phyloP scores from a whole-genome alignment of 2,888 invertebrate genomes.

The Diarsia mendica region DNA sequence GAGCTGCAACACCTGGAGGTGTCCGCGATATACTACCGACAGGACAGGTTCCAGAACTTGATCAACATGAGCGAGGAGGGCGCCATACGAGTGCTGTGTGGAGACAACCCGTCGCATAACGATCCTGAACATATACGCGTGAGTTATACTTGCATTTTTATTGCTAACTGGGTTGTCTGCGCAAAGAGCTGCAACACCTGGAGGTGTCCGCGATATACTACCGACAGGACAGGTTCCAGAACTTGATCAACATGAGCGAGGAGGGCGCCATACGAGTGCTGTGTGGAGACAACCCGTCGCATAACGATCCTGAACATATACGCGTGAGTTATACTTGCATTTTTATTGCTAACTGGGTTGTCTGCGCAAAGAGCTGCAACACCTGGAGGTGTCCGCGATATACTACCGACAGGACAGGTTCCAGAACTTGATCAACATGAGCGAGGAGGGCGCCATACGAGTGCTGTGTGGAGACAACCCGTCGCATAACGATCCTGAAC shows the following conservation, averaged over 20 bases:
- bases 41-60: conserved; percentile 51
- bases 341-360: too few relatives aligned
- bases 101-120: conserved; percentile 57
- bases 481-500: conserved; percentile 62
- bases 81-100: conserved; percentile 43
- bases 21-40: conserved; percentile 76
- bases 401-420: conserved; percentile 67
- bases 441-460: conserved; percentile 55
- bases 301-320: conserved; percentile 64
- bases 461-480: conserved; percentile 50
- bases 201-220: conserved; percentile 80
- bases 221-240: conserved; percentile 60
- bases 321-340: conserved; percentile 63
- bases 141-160: conserved; percentile 23
- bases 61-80: conserved; percentile 54
- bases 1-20: conserved; percentile 76
- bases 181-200: conserved; percentile 73
- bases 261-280: conserved; percentile 54
- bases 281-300: conserved; percentile 54
- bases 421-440: conserved; percentile 33
- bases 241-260: conserved; percentile 40
- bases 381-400: conserved; percentile 80
- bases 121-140: conserved; percentile 70
- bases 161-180: conserved; percentile 62
- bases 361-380: conserved; percentile 76